Evolutionary conservation across 1,140 invertebrate genomes (phyloP).

Genomic region (Holotrichia oblita): DNA sequence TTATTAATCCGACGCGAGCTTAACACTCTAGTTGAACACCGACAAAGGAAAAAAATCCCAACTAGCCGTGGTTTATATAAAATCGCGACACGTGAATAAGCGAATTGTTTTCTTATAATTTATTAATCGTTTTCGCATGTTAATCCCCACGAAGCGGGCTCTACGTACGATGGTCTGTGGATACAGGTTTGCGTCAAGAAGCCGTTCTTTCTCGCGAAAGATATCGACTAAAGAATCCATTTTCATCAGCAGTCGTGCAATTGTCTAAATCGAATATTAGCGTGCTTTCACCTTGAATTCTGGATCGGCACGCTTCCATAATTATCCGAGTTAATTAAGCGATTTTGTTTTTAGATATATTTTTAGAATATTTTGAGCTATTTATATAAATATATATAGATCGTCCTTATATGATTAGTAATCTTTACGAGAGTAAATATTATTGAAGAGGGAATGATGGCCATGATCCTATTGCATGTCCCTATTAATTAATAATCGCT

Average conservation of each 20-base stretch:
- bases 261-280: conserved; percentile 13
- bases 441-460: no score
- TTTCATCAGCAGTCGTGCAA: no score
- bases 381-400: no score
- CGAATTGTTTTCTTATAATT: neutral
- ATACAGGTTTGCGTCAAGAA: neutral
- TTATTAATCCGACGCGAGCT: no score
- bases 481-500: no score
- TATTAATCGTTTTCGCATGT: conserved; percentile 15
- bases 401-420: no score
- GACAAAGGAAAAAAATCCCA: neutral
- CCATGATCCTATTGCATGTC: no score
- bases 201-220: neutral
- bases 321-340: neutral
- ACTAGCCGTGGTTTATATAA: conserved; percentile 21
- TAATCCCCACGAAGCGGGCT: neutral
- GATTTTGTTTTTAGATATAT: no score
- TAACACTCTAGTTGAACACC: neutral
- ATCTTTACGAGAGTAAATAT: no score
- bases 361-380: no score
- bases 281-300: conserved; percentile 18
- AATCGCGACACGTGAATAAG: neutral
- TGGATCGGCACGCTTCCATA: conserved; percentile 9
- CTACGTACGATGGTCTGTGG: no score
- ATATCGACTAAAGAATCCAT: neutral